A percentile compares a stretch with the other conserved stretches of the same genome.
phyloP scores from a whole-genome alignment of 2,888 invertebrate species.

The Watsonalla cultraria region DNA sequence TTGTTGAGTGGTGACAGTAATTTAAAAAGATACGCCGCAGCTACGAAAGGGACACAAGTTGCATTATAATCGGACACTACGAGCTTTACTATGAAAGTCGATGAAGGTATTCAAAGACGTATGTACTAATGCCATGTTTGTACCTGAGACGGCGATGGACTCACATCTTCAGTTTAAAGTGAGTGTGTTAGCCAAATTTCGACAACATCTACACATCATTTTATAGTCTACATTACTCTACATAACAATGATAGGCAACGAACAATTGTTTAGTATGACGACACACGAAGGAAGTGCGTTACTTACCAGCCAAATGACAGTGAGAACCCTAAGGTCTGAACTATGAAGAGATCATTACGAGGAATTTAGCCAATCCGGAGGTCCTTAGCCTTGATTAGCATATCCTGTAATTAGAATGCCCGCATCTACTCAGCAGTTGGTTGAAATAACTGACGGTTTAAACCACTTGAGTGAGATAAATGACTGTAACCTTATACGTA shows the following conservation, averaged over 20 bases:
- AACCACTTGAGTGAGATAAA: not conserved
- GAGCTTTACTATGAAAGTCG: too few species aligned
- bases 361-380: constrained; percentile 47
- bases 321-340: not conserved
- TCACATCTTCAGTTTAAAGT: too few species aligned
- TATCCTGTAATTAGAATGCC: constrained; percentile 60
- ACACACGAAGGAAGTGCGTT: not conserved
- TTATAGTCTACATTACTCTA: too few species aligned
- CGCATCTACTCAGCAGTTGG: constrained; percentile 28
- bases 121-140: too few species aligned
- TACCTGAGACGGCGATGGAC: too few species aligned
- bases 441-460: not conserved
- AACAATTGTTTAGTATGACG: constrained; percentile 18
- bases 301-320: not conserved
- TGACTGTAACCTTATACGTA: not conserved
- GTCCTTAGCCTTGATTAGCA: constrained; percentile 69
- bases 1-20: too few species aligned
- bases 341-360: constrained; percentile 17
- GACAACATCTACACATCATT: too few species aligned
- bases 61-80: too few species aligned
- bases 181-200: too few species aligned
- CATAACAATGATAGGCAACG: not conserved
- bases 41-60: too few species aligned
- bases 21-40: too few species aligned
- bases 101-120: too few species aligned